Percentiles rank a stretch among this genome's conserved stretches.
These are phyloP conservation scores for Poecilus cupreus DNA, from an alignment of 2,888 invertebrate species.

Conservation along the genomic window DNA sequence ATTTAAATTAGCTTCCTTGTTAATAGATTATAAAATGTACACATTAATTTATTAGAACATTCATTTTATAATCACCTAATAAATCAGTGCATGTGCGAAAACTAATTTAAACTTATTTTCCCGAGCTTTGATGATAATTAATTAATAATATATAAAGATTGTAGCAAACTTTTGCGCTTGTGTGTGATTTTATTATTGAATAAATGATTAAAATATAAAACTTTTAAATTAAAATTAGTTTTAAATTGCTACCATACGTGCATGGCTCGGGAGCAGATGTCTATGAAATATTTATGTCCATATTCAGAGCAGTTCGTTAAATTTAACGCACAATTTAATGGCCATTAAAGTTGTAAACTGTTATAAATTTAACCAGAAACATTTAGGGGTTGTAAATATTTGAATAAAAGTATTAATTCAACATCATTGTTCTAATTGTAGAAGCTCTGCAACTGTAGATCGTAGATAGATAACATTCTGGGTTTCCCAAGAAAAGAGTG, in stretches of 20 bases:
- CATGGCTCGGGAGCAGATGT: background rate
- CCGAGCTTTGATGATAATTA: background rate
- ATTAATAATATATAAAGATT: background rate
- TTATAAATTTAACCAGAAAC: conserved; percentile 14
- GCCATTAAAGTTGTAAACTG: background rate
- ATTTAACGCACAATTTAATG: conserved; percentile 35
- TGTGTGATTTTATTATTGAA: background rate
- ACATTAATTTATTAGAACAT: background rate
- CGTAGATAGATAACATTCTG: no score
- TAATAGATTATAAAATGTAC: background rate
- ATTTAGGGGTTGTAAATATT: background rate
- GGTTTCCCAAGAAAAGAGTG: no score
- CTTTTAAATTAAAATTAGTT: background rate
- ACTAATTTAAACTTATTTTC: background rate
- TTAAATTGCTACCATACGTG: background rate
- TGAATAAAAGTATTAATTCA: no score
- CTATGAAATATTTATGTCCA: conserved; percentile 28
- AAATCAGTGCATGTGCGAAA: background rate
- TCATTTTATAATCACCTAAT: background rate
- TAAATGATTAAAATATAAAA: background rate
- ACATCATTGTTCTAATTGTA: no score
- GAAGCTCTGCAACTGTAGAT: no score
- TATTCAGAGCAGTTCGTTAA: conserved; percentile 37
- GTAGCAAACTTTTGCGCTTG: background rate
- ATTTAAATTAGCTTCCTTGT: background rate